Percentiles rank a stretch among this genome's conserved stretches.
These are phyloP conservation scores for Danio choprae DNA, from an alignment of 2,797 vertebrate genomes.

Conservation along the genomic window DNA sequence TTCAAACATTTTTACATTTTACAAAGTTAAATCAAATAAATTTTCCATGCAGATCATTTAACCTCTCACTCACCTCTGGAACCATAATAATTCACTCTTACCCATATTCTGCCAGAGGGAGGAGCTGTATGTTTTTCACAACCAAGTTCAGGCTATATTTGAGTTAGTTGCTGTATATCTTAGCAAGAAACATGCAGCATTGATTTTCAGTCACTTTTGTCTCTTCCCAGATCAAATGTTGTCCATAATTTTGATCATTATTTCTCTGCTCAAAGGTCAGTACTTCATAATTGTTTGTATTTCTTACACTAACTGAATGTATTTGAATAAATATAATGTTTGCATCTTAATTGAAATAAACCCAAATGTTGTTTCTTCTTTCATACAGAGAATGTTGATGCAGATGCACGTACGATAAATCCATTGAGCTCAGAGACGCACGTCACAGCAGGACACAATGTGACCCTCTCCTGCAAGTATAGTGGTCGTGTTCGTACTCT, in stretches of 20 bases:
- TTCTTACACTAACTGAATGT: too few species aligned
- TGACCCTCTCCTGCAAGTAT: constrained; percentile 32
- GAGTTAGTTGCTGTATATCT: background rate
- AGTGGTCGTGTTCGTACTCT: background rate
- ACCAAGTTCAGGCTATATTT: background rate
- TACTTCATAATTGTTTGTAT: background rate
- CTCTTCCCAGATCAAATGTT: background rate
- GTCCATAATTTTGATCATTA: background rate
- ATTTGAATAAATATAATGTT: too few species aligned
- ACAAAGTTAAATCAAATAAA: too few species aligned
- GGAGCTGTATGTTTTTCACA: background rate
- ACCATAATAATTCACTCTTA: background rate
- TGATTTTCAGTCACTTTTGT: background rate
- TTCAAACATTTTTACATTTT: too few species aligned
- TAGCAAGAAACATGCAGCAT: background rate
- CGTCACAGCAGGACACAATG: background rate
- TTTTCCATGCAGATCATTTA: too few species aligned
- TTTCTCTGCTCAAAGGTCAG: constrained; percentile 7
- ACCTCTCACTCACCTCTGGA: too few species aligned
- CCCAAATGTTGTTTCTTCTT: background rate
- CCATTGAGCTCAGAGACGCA: background rate
- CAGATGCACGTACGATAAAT: background rate
- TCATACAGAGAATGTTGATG: background rate
- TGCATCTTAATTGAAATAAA: background rate
- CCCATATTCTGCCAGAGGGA: background rate